Evolutionary conservation across 2,797 vertebrate species (phyloP).

Genomic region (Orientallactaga sibirica): DNA sequence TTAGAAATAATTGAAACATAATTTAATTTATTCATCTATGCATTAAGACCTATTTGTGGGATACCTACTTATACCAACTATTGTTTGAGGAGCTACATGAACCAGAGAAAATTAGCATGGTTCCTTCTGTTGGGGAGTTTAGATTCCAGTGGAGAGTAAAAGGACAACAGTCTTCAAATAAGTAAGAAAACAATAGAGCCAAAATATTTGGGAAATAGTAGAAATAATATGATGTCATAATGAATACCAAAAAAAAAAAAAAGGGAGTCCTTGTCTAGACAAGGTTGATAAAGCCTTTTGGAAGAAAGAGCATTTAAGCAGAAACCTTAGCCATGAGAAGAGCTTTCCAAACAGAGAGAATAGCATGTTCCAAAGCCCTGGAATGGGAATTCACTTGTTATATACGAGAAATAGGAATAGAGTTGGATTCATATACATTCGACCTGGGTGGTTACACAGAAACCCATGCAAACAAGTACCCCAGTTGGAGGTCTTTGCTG

Average conservation of each 20-base stretch:
- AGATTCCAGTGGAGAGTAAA: background rate
- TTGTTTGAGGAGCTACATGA: background rate
- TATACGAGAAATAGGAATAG: background rate
- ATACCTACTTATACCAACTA: background rate
- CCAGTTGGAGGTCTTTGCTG: background rate
- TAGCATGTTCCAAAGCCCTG: background rate
- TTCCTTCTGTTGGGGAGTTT: background rate
- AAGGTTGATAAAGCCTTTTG: background rate
- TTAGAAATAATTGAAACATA: background rate
- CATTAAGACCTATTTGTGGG: slow-evolving; percentile 8
- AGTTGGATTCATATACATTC: background rate
- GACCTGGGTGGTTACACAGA: background rate
- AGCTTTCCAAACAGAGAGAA: background rate
- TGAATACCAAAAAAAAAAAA: background rate
- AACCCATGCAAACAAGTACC: background rate
- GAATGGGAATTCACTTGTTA: background rate
- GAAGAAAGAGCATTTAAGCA: slow-evolving; percentile 1
- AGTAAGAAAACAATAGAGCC: slow-evolving; percentile 17
- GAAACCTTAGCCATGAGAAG: background rate
- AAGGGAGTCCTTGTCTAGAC: background rate
- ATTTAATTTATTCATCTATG: slow-evolving; percentile 13
- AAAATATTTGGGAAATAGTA: background rate
- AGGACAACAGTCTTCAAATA: background rate
- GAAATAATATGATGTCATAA: background rate
- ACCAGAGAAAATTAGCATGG: background rate